These are phyloP conservation scores for Deladenus siricidicola DNA, from an alignment of 2,888 invertebrate genomes.

Conservation along the genomic window DNA sequence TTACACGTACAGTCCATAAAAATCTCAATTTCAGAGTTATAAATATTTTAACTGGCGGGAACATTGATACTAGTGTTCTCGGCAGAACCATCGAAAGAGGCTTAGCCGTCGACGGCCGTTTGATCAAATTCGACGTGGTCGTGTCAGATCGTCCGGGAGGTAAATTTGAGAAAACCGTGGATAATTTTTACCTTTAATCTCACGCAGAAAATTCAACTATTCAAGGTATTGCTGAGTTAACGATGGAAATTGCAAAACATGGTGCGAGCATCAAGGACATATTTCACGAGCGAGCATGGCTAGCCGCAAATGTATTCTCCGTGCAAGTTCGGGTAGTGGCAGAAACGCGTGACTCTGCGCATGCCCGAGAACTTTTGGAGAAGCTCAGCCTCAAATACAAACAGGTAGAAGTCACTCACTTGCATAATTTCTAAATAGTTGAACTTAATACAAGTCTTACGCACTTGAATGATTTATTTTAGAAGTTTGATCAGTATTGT, in stretches of 20 bases:
- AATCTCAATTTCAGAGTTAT: conserved; percentile 57
- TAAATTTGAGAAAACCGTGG: conserved; percentile 17
- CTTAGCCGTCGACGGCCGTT: conserved; percentile 58
- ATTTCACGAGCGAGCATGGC: conserved; percentile 89
- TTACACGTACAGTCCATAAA: no score
- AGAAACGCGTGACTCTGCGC: conserved; percentile 75
- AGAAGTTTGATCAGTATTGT: no score
- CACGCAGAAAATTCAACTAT: neutral
- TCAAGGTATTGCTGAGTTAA: conserved; percentile 56
- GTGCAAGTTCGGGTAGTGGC: conserved; percentile 65
- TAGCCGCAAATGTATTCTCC: conserved; percentile 76
- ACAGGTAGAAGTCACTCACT: no score
- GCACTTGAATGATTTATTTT: no score
- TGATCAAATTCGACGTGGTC: conserved; percentile 56
- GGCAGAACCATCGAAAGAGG: conserved; percentile 56
- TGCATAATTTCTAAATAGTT: no score
- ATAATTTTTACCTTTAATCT: neutral
- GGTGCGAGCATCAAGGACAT: conserved; percentile 75
- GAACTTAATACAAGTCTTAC: no score
- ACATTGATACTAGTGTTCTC: conserved; percentile 59
- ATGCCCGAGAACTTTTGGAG: conserved; percentile 60
- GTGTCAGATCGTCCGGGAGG: conserved; percentile 59
- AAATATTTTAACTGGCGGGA: conserved; percentile 58
- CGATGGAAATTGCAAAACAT: conserved; percentile 55
- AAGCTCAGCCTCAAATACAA: conserved; percentile 32